Conservation (phyloP, 1,140 invertebrate species). For the Bursaphelenchus mucronatus region DNA sequence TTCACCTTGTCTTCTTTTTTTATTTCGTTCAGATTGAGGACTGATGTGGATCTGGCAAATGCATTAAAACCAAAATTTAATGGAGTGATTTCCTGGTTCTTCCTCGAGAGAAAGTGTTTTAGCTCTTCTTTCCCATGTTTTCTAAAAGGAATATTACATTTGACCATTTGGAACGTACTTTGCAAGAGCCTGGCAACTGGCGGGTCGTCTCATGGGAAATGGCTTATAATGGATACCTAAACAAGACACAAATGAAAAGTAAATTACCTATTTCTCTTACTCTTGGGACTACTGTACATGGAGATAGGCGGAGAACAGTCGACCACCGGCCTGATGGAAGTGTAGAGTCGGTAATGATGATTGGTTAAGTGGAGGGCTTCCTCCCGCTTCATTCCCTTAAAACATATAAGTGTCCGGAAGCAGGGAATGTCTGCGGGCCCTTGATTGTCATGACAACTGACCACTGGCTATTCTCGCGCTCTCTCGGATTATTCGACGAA, state of each 20-base stretch:
- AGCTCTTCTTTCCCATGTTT: slow-evolving; percentile 8
- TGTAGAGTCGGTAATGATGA: slow-evolving; percentile 17
- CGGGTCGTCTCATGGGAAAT: slow-evolving; percentile 6
- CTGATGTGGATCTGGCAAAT: slow-evolving; percentile 4
- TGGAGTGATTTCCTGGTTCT: not conserved
- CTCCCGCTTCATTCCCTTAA: slow-evolving; percentile 9
- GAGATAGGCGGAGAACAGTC: slow-evolving; percentile 6
- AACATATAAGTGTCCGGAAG: no score
- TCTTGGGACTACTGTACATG: slow-evolving; percentile 12
- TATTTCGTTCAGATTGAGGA: slow-evolving; percentile 9
- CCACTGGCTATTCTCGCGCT: no score
- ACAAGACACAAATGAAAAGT: not conserved
- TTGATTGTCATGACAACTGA: no score
- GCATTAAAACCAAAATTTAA: slow-evolving; percentile 12
- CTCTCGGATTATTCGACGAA: no score
- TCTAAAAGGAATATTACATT: slow-evolving; percentile 3
- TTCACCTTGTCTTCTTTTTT: not conserved
- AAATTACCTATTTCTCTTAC: slow-evolving; percentile 6
- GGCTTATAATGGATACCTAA: slow-evolving; percentile 13
- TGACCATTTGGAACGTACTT: slow-evolving; percentile 7
- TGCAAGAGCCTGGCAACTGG: not conserved
- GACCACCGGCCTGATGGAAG: slow-evolving; percentile 11
- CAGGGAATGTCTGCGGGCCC: no score
- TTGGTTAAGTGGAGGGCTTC: slow-evolving; percentile 6
- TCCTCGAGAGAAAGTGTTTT: slow-evolving; percentile 3